A percentile compares a stretch with the other conserved stretches of the same genome.
phyloP scores from a whole-genome alignment of 1,140 invertebrate genomes.

The Varroa destructor region DNA sequence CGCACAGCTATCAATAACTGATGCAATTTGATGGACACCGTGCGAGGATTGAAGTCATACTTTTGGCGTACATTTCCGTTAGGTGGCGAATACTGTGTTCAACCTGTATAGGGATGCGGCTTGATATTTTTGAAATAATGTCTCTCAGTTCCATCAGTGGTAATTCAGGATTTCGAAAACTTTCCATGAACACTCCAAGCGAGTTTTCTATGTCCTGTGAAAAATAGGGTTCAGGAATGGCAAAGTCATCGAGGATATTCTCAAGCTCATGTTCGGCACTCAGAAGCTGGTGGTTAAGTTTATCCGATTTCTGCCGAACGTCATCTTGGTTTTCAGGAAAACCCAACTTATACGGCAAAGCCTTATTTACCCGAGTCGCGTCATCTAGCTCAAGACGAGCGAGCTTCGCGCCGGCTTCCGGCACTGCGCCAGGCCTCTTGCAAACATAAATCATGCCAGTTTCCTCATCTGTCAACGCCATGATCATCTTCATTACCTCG shows the following conservation, averaged over 20 bases:
- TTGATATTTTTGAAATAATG: constrained; percentile 86
- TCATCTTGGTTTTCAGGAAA: constrained; percentile 33
- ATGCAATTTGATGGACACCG: constrained; percentile 94
- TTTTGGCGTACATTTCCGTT: constrained; percentile 84
- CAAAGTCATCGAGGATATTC: constrained; percentile 56
- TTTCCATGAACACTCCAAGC: constrained; percentile 85
- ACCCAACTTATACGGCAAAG: constrained; percentile 35
- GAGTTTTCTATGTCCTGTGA: constrained; percentile 60
- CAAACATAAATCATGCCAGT: constrained; percentile 65
- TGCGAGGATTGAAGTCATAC: constrained; percentile 92
- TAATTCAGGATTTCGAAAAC: constrained; percentile 75
- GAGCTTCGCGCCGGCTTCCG: constrained; percentile 79
- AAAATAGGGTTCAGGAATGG: constrained; percentile 86
- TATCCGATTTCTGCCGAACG: constrained; percentile 43
- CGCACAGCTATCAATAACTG: constrained; percentile 80
- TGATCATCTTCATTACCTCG: constrained; percentile 99
- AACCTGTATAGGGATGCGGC: constrained; percentile 74
- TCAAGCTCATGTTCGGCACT: constrained; percentile 40
- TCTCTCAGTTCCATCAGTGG: constrained; percentile 91
- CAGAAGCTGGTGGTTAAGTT: constrained; percentile 77
- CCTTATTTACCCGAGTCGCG: constrained; percentile 54
- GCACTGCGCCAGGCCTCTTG: constrained; percentile 77
- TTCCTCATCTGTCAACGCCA: constrained; percentile 79
- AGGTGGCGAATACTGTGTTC: constrained; percentile 87
- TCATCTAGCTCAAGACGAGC: constrained; percentile 83